A percentile compares a stretch with the other conserved stretches of the same genome.
Conservation (phyloP, 37 sponge, comb jelly and placozoan genomes). For the Agelas oroides region DNA sequence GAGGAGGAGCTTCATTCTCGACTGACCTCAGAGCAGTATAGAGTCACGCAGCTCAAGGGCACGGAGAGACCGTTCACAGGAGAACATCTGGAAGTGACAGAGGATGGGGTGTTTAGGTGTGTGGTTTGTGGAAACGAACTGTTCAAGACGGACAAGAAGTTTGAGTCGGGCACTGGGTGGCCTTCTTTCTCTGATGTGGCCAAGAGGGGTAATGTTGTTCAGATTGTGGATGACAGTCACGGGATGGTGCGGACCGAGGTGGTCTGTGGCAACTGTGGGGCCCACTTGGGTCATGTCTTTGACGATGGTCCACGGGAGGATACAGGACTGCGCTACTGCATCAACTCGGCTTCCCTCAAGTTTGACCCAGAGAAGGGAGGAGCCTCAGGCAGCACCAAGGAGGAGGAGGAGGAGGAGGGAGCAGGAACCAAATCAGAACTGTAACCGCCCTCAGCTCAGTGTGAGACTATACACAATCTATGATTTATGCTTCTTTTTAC, state of each 20-base stretch:
- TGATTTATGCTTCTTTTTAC: too few relatives aligned
- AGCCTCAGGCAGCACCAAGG: too few relatives aligned
- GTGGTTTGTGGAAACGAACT: slow-evolving; percentile 78
- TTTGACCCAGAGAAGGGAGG: slow-evolving; percentile 16
- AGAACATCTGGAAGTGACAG: slow-evolving; percentile 51
- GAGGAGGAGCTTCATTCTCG: slow-evolving; percentile 70
- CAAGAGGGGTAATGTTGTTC: slow-evolving; percentile 49
- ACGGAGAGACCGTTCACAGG: slow-evolving; percentile 59
- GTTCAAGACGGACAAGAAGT: slow-evolving; percentile 79
- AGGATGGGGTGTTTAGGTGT: slow-evolving; percentile 72
- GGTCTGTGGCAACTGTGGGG: slow-evolving; percentile 73
- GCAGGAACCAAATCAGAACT: too few relatives aligned
- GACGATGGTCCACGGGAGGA: slow-evolving; percentile 75
- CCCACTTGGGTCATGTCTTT: slow-evolving; percentile 87
- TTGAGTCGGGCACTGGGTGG: slow-evolving; percentile 84
- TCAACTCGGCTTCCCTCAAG: slow-evolving; percentile 82
- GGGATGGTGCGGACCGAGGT: slow-evolving; percentile 73
- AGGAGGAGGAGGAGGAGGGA: too few relatives aligned
- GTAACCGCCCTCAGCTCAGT: too few relatives aligned
- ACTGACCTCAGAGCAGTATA: slow-evolving; percentile 68
- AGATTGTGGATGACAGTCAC: slow-evolving; percentile 56
- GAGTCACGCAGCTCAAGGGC: slow-evolving; percentile 75
- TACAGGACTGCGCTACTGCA: slow-evolving; percentile 81
- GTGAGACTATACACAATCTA: too few relatives aligned
- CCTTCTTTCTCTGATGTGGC: slow-evolving; percentile 85